phyloP scores from a whole-genome alignment of 2,888 invertebrate genomes.

The Nephrocerus scutellatus region DNA sequence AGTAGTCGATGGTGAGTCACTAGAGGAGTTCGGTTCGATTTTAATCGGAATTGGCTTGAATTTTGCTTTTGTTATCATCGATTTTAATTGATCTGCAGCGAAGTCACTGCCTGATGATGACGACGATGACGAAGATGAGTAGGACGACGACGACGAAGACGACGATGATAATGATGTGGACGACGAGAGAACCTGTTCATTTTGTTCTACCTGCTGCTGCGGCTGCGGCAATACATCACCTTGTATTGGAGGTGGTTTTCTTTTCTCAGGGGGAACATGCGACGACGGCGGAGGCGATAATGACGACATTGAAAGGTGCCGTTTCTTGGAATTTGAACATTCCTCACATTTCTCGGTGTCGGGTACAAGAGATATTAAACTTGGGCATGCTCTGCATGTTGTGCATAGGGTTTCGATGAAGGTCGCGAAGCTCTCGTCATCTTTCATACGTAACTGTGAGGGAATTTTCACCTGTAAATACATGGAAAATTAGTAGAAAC shows the following conservation, averaged over 20 bases:
- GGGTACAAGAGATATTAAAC: conserved; percentile 44
- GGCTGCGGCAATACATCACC: conserved; percentile 18
- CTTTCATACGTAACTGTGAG: conserved; percentile 42
- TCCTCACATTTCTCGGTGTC: conserved; percentile 48
- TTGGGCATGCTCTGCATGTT: conserved; percentile 46
- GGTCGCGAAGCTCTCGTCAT: conserved; percentile 42
- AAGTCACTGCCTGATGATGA: no score
- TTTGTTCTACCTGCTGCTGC: conserved; percentile 29
- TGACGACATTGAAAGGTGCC: conserved; percentile 29
- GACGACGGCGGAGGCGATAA: conserved; percentile 37
- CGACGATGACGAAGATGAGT: no score
- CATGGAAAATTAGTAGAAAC: background rate
- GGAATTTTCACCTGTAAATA: conserved; percentile 44
- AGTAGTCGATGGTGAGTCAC: conserved; percentile 22
- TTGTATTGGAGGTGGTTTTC: conserved; percentile 24
- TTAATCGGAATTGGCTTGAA: conserved; percentile 9
- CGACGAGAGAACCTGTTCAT: conserved; percentile 36
- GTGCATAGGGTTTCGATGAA: conserved; percentile 45
- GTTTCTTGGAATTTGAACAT: conserved; percentile 39
- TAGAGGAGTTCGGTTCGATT: conserved; percentile 5
- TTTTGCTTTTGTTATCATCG: conserved; percentile 7
- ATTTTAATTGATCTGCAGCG: no score
- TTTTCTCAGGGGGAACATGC: conserved; percentile 35
- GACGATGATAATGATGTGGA: no score
- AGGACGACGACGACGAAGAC: no score